Evolutionary conservation across 2,888 invertebrate species (phyloP), one percentile per base, ranked within the genome.

Genomic region (Lasioglossum pauxillum): DNA sequence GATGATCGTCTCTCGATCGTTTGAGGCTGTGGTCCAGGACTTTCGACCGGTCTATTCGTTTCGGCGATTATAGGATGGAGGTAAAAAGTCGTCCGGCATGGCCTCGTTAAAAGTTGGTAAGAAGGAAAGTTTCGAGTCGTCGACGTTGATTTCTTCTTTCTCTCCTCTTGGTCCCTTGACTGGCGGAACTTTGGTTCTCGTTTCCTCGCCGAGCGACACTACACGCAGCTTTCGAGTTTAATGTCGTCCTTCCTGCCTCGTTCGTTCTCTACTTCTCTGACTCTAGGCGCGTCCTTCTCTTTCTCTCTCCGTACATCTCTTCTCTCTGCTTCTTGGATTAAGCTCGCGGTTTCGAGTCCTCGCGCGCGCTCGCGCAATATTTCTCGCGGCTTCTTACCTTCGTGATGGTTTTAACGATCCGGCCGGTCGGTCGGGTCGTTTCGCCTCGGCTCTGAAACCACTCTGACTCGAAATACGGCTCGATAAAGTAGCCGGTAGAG

Each of bases 51-150:
- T 78, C 49, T 16, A 41, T 80, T 75, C 57, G 69, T 44, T 64
- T 19, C 69, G 41, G 44, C 35, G 71, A 72, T 67, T 76, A 73
- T 78, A 82, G 69, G 78, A 23, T 44, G 44, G 78, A 78, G 78
- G 73, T 81, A 86, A 81, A 86, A 83, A 10, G 77, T 76, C 35
- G 46, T 41, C 69, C 69, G 69, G 80, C 72, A 83, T 84, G 64
- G 75, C 60, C 84, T 88, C 88, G 88, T 88, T 85, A 81, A 88
- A 90, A 90, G 85, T 90, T 90, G 73, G 82, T 46, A 82, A 78
- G 78, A 75, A 71, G 69, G 74, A 75, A 90, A 90, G 85, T 90
- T 90, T 72, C 53, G 67, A 72, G 78, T 83, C 85, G 88, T 83
- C 80, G 60, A 64, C 60, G 77, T 72, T 85, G 76, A 69, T 82